Evolutionary conservation across 2,113 vertebrate genomes (phyloP), one percentile per base, ranked within the genome.

Genomic region (Pelodiscus sinensis): DNA sequence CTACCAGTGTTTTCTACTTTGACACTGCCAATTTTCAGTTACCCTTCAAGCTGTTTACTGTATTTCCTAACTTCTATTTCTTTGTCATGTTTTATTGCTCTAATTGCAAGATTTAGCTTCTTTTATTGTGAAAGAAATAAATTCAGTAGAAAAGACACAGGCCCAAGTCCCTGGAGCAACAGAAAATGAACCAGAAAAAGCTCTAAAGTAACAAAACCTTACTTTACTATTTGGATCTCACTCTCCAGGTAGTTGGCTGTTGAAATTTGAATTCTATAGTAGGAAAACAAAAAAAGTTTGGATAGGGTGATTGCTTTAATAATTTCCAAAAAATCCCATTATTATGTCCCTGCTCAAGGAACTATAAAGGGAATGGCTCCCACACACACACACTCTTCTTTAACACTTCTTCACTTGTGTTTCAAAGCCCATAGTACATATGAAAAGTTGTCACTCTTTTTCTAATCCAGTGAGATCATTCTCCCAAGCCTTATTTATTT

Each of bases 1-100:
- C 84, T 81, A 93, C 95, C 94, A 95, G 3, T 35, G 0, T 96
- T 97, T 96, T 94, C 82, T 90, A 29, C 92, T 90, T 87, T 92
- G 93, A 93, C 92, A 93, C 80, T 77, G 92, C 91, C 95, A 95
- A 85, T 92, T 97, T 96, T 89, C 86, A 95, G 92, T 93, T 89
- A 93, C 92, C 92, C 91, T 95, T 97, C 90, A 87, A 92, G 94
- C 75, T 92, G 94, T 38, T 92, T 94, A 25, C 15, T 94, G 96
- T 92, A 50, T 87, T 91, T 81, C 62, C 71, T 81, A 84, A n/a
- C 52, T 84, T 87, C 29, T 57, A 27, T 85, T 97, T 96, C 25
- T 92, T 86, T 96, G 88, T 35, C 62, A 38, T 79, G 24, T 71
- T 80, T 62, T 60, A 57, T 73, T 95, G 75, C 51, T 81, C 14